Conservation (phyloP, 2,797 vertebrate genomes). For the Phalloptychus januarius region DNA sequence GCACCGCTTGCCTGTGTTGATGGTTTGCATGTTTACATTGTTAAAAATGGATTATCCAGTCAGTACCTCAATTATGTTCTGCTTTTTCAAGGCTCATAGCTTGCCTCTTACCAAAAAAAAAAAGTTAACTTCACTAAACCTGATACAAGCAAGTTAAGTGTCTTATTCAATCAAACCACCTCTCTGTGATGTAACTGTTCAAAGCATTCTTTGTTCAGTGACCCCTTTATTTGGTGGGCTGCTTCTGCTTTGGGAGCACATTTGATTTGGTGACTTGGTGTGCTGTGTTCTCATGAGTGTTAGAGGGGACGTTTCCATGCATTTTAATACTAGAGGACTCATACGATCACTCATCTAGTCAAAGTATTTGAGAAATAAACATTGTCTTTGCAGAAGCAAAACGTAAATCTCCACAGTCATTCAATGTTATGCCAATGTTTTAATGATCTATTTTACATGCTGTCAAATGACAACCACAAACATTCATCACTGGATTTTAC, state of each 20-base stretch:
- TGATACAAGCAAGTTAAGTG: conserved; percentile 63
- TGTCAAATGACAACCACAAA: background rate
- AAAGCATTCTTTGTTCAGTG: conserved; percentile 85
- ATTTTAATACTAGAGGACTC: conserved; percentile 69
- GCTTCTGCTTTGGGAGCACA: conserved; percentile 58
- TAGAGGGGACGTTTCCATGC: conserved; percentile 54
- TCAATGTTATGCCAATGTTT: background rate
- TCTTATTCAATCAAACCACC: conserved; percentile 65
- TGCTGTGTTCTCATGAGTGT: conserved; percentile 70
- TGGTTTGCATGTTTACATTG: conserved; percentile 26
- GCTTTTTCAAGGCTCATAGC: conserved; percentile 38
- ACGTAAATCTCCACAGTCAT: conserved; percentile 10
- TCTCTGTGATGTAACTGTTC: conserved; percentile 78
- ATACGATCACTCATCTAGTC: conserved; percentile 33
- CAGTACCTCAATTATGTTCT: conserved; percentile 40
- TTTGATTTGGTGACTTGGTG: conserved; percentile 72
- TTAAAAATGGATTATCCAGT: conserved; percentile 37
- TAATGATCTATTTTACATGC: background rate
- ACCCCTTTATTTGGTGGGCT: conserved; percentile 73
- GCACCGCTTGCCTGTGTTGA: conserved; percentile 5
- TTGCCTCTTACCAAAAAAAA: conserved; percentile 23
- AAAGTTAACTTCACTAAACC: conserved; percentile 51
- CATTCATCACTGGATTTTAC: background rate
- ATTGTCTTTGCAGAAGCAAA: conserved; percentile 11
- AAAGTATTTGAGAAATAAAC: conserved; percentile 46